phyloP scores from a whole-genome alignment of 2,888 invertebrate species.

The Oxycera nigricornis region DNA sequence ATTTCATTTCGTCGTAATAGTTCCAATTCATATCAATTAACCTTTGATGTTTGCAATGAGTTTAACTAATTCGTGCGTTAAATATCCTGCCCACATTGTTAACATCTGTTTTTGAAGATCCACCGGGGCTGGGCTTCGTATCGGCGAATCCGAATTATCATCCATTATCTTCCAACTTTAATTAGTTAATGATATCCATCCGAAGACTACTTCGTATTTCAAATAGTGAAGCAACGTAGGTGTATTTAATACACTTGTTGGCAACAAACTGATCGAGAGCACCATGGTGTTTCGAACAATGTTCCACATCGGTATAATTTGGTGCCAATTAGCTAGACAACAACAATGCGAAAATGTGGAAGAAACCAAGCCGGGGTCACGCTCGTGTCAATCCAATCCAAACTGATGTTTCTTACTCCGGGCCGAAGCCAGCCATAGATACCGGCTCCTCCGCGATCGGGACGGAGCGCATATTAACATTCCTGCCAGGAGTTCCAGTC shows the following conservation, averaged over 20 bases:
- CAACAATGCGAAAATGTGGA: background rate
- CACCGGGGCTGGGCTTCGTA: background rate
- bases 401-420: background rate
- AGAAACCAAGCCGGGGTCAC: background rate
- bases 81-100: background rate
- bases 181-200: constrained; percentile 8
- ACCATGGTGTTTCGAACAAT: constrained; percentile 2
- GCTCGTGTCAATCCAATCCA: background rate
- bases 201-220: background rate
- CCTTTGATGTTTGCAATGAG: background rate
- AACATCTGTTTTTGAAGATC: background rate
- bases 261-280: constrained; percentile 20
- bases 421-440: background rate
- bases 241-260: constrained; percentile 16
- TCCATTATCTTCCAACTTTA: constrained; percentile 3
- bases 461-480: background rate
- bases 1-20: too few species aligned
- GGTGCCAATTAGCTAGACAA: constrained; percentile 9
- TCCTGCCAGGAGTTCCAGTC: background rate
- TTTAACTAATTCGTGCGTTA: background rate
- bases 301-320: constrained; percentile 16
- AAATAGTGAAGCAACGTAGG: background rate
- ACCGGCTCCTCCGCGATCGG: background rate
- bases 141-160: background rate
- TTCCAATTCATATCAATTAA: background rate